phyloP scores from a whole-genome alignment of 2,113 vertebrate genomes.

The Peromyscus polionotus region DNA sequence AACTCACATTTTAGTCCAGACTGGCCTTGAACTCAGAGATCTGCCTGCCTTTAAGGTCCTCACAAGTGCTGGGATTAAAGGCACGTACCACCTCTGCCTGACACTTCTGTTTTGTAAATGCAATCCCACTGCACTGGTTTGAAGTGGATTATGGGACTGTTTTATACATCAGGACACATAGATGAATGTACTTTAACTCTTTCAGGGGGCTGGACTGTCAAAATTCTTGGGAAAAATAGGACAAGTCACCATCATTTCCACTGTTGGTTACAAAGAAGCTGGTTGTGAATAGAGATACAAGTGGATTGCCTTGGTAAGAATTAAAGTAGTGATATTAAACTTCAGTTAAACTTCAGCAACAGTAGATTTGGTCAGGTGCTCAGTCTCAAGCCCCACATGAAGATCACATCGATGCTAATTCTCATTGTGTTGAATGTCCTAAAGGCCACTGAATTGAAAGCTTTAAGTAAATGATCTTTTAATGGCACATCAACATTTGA shows the following conservation, averaged over 20 bases:
- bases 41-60: background rate
- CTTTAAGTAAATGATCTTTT: background rate
- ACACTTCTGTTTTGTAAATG: background rate
- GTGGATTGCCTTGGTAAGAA: background rate
- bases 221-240: background rate
- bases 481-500: background rate
- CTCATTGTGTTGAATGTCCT: background rate
- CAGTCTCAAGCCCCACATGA: background rate
- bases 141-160: accelerated
- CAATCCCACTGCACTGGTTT: background rate
- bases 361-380: too few relatives aligned
- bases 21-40: background rate
- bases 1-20: background rate
- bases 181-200: background rate
- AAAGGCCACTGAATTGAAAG: background rate
- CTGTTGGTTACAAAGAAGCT: background rate
- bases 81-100: background rate
- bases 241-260: background rate
- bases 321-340: background rate
- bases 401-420: background rate
- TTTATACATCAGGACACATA: background rate
- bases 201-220: background rate
- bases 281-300: background rate
- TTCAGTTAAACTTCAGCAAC: background rate
- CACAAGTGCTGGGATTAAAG: background rate